Conservation (phyloP, 2,797 vertebrate species). For the Jordanella pulchra region DNA sequence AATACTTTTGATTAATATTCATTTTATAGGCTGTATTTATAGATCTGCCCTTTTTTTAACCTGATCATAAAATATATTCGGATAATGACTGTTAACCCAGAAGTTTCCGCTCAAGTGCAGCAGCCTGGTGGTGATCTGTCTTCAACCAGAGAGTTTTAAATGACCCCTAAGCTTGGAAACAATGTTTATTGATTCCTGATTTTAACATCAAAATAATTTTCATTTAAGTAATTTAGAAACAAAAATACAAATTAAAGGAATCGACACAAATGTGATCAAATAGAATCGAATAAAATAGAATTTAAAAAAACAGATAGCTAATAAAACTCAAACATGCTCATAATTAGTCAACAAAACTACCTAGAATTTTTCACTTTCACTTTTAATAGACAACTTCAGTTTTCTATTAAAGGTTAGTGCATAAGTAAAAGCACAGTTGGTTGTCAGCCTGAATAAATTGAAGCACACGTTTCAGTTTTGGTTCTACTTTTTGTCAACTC, state of each 20-base stretch:
- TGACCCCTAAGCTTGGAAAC: too few relatives aligned
- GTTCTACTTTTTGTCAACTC: conserved; percentile 46
- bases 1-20: too few relatives aligned
- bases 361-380: background rate
- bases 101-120: too few relatives aligned
- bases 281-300: background rate
- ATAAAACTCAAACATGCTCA: background rate
- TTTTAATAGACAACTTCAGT: background rate
- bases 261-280: background rate
- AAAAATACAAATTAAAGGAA: too few relatives aligned
- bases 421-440: conserved; percentile 24
- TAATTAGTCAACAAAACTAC: background rate
- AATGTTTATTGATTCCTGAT: too few relatives aligned
- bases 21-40: too few relatives aligned
- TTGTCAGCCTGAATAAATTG: conserved; percentile 60
- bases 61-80: background rate
- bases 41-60: background rate
- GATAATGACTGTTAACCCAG: too few relatives aligned
- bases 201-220: too few relatives aligned
- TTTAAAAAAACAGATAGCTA: background rate
- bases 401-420: background rate
- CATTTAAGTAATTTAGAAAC: too few relatives aligned
- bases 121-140: background rate
- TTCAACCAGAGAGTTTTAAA: background rate
- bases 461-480: conserved; percentile 63